phyloP scores from a whole-genome alignment of 2,888 invertebrate species.

The Lasioglossum malachurum region DNA sequence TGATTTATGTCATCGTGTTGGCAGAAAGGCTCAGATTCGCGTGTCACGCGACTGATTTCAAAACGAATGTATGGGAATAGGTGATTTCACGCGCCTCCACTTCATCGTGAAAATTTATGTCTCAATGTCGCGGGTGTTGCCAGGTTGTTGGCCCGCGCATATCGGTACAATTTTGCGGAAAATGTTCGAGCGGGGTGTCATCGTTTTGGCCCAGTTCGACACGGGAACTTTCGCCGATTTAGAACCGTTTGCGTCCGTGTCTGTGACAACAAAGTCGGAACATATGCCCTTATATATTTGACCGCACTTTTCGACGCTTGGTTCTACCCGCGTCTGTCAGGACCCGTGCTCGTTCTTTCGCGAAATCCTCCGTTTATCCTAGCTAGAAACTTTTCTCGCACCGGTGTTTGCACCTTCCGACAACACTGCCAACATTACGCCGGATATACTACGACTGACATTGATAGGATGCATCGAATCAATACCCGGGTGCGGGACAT shows the following conservation, averaged over 20 bases:
- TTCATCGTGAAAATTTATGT: slow-evolving; percentile 31
- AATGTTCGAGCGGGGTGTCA: slow-evolving; percentile 46
- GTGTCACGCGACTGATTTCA: not conserved
- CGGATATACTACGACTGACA: slow-evolving; percentile 19
- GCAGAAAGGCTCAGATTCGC: not conserved
- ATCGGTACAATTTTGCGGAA: slow-evolving; percentile 28
- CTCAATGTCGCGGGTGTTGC: slow-evolving; percentile 21
- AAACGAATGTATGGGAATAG: slow-evolving; percentile 11
- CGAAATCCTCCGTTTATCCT: slow-evolving; percentile 65
- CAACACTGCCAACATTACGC: slow-evolving; percentile 16
- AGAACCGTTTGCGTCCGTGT: slow-evolving; percentile 13
- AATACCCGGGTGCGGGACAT: slow-evolving; percentile 7
- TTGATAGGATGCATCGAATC: slow-evolving; percentile 32
- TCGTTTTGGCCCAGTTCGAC: slow-evolving; percentile 44
- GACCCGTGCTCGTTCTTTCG: slow-evolving; percentile 32
- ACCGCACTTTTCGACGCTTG: slow-evolving; percentile 35
- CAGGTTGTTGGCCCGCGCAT: slow-evolving; percentile 9
- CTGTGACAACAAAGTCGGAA: slow-evolving; percentile 52
- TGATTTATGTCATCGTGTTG: not conserved
- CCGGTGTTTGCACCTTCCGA: slow-evolving; percentile 45
- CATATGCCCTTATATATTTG: slow-evolving; percentile 59
- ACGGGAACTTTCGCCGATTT: slow-evolving; percentile 56
- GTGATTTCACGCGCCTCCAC: slow-evolving; percentile 12
- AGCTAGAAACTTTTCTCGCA: slow-evolving; percentile 60
- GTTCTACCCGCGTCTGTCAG: not conserved